Evolutionary conservation across 2,797 vertebrate species (phyloP).

Genomic region (Gambusia yucatana): DNA sequence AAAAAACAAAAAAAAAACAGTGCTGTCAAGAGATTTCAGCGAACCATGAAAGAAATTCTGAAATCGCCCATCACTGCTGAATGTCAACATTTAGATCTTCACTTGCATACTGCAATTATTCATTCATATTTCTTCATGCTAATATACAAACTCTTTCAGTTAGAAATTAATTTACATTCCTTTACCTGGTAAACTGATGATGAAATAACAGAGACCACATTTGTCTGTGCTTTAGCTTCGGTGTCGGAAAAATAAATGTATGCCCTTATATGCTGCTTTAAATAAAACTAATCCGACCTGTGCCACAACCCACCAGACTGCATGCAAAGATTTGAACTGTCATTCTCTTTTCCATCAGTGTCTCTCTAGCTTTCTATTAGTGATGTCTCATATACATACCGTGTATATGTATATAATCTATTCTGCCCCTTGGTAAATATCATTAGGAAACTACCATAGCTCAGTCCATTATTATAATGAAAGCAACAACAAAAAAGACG

Average conservation of each 20-base stretch:
- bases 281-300: no score
- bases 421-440: background rate
- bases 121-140: background rate
- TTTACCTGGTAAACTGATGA: background rate
- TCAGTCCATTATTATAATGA: background rate
- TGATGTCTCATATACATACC: background rate
- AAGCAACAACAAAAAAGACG: background rate
- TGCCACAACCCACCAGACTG: background rate
- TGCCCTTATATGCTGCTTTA: background rate
- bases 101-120: background rate
- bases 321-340: background rate
- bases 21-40: background rate
- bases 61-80: slow-evolving; percentile 1
- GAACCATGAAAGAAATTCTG: background rate
- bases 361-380: background rate
- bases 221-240: background rate
- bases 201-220: background rate
- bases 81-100: background rate
- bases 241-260: background rate
- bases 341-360: background rate
- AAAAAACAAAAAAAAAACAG: background rate
- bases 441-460: background rate
- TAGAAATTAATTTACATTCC: background rate
- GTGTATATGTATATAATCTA: background rate
- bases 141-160: background rate